phyloP scores from a whole-genome alignment of 2,888 invertebrate species.

The Meandrusa payeni region DNA sequence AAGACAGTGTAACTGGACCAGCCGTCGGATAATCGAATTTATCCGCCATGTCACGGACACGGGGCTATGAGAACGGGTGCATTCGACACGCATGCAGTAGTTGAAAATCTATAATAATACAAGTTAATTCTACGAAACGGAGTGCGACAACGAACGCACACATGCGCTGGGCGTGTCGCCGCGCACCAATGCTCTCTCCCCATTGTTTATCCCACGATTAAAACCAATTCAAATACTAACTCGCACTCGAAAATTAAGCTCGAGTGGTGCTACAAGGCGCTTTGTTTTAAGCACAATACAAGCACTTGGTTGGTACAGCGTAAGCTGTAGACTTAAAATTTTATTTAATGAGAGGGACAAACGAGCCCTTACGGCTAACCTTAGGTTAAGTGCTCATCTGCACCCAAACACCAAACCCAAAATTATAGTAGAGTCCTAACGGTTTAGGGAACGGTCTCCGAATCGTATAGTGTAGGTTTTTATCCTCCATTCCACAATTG shows the following conservation, averaged over 20 bases:
- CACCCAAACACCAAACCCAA: no score
- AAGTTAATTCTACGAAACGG: constrained; percentile 27
- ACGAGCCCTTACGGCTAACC: no score
- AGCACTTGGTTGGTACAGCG: constrained; percentile 46
- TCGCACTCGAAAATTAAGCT: constrained; percentile 78
- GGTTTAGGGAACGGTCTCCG: no score
- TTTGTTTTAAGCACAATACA: constrained; percentile 77
- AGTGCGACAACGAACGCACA: constrained; percentile 40
- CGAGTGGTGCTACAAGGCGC: constrained; percentile 61
- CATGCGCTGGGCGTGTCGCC: constrained; percentile 67
- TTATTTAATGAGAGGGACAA: no score
- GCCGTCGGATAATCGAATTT: constrained; percentile 23
- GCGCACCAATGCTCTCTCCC: constrained; percentile 60
- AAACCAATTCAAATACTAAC: constrained; percentile 78
- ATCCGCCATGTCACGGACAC: constrained; percentile 23
- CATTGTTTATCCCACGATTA: constrained; percentile 80
- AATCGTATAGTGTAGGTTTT: no score
- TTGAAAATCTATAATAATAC: constrained; percentile 28
- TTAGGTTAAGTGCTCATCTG: no score
- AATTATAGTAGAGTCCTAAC: no score
- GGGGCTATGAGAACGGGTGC: constrained; percentile 17
- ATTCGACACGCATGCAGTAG: constrained; percentile 16
- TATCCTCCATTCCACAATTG: no score
- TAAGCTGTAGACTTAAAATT: constrained; percentile 44
- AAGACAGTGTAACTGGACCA: constrained; percentile 11